Percentiles rank a stretch among this genome's conserved stretches.
These are phyloP conservation scores for Tanytarsus gracilentus DNA, from an alignment of 2,888 invertebrate species.

Conservation along the genomic window DNA sequence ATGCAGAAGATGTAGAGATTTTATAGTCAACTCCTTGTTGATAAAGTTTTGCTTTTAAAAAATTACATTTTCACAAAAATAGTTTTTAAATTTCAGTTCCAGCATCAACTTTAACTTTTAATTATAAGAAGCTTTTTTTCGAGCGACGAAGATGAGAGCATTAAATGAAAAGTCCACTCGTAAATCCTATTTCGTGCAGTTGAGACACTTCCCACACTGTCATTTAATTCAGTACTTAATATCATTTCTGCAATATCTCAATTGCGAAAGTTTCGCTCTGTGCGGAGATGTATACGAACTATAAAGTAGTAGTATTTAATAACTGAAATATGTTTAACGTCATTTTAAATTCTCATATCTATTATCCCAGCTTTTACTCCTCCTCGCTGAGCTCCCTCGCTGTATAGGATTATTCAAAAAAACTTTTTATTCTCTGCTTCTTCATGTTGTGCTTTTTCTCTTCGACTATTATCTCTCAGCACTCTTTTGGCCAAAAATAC, in stretches of 20 bases:
- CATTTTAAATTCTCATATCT: conserved; percentile 15
- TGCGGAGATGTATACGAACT: conserved; percentile 1
- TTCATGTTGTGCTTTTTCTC: neutral
- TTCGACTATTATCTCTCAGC: neutral
- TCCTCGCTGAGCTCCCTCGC: neutral
- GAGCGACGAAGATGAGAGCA: neutral
- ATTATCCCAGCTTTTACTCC: neutral
- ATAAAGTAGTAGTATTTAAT: conserved; percentile 10
- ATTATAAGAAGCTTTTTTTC: neutral
- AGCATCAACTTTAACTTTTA: neutral
- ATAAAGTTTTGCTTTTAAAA: neutral
- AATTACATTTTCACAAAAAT: too few species aligned
- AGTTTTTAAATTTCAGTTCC: too few species aligned
- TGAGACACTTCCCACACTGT: too few species aligned
- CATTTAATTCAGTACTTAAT: too few species aligned
- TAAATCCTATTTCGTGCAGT: conserved; percentile 11
- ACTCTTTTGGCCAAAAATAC: conserved; percentile 9
- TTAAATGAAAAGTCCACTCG: conserved; percentile 5
- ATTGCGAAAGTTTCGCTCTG: neutral
- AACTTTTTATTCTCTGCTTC: neutral
- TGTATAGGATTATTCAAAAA: conserved; percentile 1
- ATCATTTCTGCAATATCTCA: conserved; percentile 15
- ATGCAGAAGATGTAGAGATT: neutral
- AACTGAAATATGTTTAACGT: conserved; percentile 11
- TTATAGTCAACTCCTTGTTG: neutral